Conservation (phyloP, 1,140 invertebrate species). For the Drosophila mayri region DNA sequence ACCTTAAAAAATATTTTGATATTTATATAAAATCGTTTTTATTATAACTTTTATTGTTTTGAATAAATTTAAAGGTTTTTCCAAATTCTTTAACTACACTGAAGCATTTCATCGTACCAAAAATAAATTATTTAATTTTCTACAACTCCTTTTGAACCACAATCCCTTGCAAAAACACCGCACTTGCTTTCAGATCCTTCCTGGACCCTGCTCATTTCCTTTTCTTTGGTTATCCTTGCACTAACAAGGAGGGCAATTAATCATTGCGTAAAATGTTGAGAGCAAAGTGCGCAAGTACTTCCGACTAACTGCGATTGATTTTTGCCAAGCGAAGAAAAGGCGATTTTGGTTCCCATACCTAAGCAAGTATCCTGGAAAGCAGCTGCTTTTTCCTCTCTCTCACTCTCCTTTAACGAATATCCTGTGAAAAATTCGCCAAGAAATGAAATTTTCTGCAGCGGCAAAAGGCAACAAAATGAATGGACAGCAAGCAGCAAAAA, state of each 20-base stretch:
- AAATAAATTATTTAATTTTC: constrained; percentile 7
- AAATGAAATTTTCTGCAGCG: constrained; percentile 65
- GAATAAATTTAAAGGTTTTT: no score
- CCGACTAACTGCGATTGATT: constrained; percentile 74
- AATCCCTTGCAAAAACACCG: neutral
- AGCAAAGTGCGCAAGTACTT: constrained; percentile 63
- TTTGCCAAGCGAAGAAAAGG: constrained; percentile 45
- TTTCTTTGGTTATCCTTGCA: neutral
- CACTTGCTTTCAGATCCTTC: neutral
- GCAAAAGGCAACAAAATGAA: constrained; percentile 36
- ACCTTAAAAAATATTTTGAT: no score
- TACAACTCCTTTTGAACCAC: neutral
- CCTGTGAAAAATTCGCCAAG: constrained; percentile 77
- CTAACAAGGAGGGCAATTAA: constrained; percentile 54
- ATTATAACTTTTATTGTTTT: no score
- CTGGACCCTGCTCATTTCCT: constrained; percentile 5
- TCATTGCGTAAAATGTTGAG: constrained; percentile 49
- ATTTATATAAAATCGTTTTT: no score
- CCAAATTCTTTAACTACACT: neutral
- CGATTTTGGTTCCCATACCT: constrained; percentile 70
- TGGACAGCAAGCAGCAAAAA: constrained; percentile 22
- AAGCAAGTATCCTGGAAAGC: constrained; percentile 59
- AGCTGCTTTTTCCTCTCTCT: constrained; percentile 32
- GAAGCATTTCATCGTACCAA: neutral
- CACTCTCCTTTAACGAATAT: constrained; percentile 11